These are phyloP conservation scores for Petrocephalus schoutedeni DNA, from an alignment of 2,797 vertebrate species.

Conservation along the genomic window DNA sequence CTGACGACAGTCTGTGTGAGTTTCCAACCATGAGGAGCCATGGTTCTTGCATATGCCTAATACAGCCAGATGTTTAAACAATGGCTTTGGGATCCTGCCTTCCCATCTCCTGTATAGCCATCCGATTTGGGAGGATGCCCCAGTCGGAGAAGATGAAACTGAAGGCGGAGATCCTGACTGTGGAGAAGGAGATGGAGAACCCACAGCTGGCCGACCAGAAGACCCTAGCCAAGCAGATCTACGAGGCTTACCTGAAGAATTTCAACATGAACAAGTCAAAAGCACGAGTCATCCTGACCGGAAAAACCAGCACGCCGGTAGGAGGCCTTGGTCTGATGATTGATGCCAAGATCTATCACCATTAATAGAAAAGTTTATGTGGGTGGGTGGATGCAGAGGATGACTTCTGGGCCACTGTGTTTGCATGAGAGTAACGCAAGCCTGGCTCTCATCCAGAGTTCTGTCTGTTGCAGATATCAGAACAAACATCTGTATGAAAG, in stretches of 20 bases:
- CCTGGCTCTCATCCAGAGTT: not conserved
- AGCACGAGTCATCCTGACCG: conserved; percentile 86
- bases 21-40: not conserved
- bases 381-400: not conserved
- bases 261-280: conserved; percentile 98
- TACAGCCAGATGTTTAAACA: not conserved
- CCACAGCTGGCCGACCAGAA: conserved; percentile 81
- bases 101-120: conserved; percentile 65
- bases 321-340: not conserved
- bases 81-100: not conserved
- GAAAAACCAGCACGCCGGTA: conserved; percentile 88
- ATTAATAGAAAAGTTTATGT: not conserved
- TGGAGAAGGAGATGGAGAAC: conserved; percentile 72
- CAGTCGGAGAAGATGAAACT: conserved; percentile 93
- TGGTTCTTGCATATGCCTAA: not conserved
- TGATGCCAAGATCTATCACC: not conserved
- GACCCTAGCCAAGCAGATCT: conserved; percentile 85
- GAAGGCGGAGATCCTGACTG: conserved; percentile 87
- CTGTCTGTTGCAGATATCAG: not conserved
- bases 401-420: not conserved
- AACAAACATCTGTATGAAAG: not conserved
- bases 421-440: not conserved
- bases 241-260: conserved; percentile 94
- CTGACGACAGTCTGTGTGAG: not conserved
- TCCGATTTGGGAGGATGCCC: conserved; percentile 95